Evolutionary conservation across 2,113 vertebrate species (phyloP).

Genomic region (Oenanthe melanoleuca): DNA sequence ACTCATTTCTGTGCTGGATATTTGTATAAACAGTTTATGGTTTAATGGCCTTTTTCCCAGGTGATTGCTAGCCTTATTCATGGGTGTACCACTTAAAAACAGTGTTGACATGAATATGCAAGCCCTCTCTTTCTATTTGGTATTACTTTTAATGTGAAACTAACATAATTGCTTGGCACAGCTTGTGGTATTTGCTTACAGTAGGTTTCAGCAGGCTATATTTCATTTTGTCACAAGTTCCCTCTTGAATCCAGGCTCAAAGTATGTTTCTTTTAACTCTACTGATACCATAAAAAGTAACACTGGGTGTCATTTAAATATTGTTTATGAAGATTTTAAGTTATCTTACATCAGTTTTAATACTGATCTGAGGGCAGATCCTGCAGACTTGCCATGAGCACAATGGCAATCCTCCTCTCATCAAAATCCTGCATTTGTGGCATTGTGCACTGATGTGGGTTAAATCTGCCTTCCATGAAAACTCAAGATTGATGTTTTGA

Average conservation of each 20-base stretch:
- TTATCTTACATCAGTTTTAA: background rate
- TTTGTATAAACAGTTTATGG: background rate
- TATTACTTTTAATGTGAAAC: conserved; percentile 30
- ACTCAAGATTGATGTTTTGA: background rate
- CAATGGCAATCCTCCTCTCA: background rate
- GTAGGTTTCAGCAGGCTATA: conserved; percentile 45
- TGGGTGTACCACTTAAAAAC: background rate
- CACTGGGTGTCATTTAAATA: background rate
- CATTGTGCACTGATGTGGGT: background rate
- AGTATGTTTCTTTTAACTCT: conserved; percentile 45
- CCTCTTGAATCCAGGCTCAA: background rate
- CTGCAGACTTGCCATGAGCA: background rate
- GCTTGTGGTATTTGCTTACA: conserved; percentile 60
- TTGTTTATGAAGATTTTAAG: background rate
- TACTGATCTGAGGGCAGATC: background rate
- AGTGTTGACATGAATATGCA: background rate
- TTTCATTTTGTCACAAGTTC: conserved; percentile 56
- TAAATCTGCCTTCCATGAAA: background rate
- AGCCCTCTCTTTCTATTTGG: background rate
- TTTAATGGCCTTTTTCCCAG: background rate
- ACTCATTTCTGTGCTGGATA: background rate
- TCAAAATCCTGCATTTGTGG: background rate
- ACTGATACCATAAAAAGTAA: background rate
- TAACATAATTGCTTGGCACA: conserved; percentile 47
- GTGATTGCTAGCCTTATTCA: background rate